Base-by-base conservation (phyloP, 35 echinoderm and acorn worm genomes). In the Apostichopus californicus region DNA sequence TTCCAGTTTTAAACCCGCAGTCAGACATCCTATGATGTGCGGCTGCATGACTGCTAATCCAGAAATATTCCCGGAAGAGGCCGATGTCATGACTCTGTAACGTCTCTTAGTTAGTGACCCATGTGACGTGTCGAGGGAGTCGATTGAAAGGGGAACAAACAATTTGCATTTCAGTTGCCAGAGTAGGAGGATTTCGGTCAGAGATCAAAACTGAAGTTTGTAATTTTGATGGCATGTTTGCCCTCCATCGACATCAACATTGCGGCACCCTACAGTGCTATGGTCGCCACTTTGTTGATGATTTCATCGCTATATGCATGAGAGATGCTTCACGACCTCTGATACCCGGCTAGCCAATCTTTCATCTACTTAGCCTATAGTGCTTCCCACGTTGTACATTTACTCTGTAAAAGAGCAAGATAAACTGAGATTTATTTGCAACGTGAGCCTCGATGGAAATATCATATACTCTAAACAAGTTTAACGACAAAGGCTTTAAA, bases 161-260 rank as follows among this genome's bases (percentile, higher is more conserved):
- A 68, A n/a, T 79, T 79, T 79, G 10, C 28, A 79, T 22, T 79
- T 25, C n/a, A 79, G n/a, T 79, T 79, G 13, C 10, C 11, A 11
- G 11, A 68, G 64, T 14, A 18, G 11, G 5, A 56, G 52, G 55
- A 55, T 56, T 81, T 83, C 80, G 80, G 80, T 46, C 80, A 83
- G 80, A 14, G 12, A 15, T 83, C 80, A 83, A 14, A 83, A 83
- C 34, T 83, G 80, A 83, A 55, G 46, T 46, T 55, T 83, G 80
- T 83, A 83, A 83, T 83, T 83, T 83, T 83, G 80, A 55, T 83
- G 80, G 80, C 80, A 83, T 83, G 80, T 83, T 83, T 83, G 80
- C 80, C 80, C 80, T 83, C 80, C 80, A 83, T 53, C 34, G 80
- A 18, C 55, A 83, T 83, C 80, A 83, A 56, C 55, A 55, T 83